phyloP scores from a whole-genome alignment of 2,888 invertebrate genomes.

The Drosophila formosana region DNA sequence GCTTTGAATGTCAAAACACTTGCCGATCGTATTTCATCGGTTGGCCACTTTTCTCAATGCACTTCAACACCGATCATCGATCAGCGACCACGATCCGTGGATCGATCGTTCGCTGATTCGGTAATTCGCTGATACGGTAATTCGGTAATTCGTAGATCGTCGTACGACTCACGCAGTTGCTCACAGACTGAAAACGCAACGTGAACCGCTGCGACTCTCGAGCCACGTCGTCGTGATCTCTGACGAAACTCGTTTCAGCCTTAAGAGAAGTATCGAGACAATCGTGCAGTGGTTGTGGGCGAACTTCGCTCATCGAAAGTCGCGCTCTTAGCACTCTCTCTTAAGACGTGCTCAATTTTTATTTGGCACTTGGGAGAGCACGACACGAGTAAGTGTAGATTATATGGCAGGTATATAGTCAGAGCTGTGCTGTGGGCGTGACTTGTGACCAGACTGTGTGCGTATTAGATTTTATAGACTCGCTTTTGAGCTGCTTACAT shows the following conservation, averaged over 20 bases:
- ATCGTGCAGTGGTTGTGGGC: too few species aligned
- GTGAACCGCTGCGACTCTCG: conserved; percentile 47
- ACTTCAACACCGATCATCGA: conserved; percentile 29
- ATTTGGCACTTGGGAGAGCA: conserved; percentile 13
- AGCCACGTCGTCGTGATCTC: conserved; percentile 34
- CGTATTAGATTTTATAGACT: conserved; percentile 78
- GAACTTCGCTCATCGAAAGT: background rate
- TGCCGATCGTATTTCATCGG: conserved; percentile 19
- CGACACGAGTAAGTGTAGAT: conserved; percentile 31
- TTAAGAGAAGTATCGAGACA: conserved; percentile 35
- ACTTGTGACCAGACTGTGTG: conserved; percentile 55
- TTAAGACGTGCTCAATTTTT: conserved; percentile 49
- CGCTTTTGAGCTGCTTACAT: conserved; percentile 60
- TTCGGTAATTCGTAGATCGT: conserved; percentile 66
- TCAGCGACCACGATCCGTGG: conserved; percentile 24
- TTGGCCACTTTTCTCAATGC: conserved; percentile 29
- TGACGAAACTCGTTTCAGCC: conserved; percentile 38
- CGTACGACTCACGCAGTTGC: conserved; percentile 70
- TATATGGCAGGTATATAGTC: conserved; percentile 33
- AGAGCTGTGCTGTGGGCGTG: conserved; percentile 70
- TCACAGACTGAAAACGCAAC: conserved; percentile 70
- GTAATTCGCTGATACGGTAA: background rate
- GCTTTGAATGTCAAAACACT: conserved; percentile 32
- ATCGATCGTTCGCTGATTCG: conserved; percentile 44
- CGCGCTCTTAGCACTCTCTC: conserved; percentile 55